Conservation (phyloP, 2,113 vertebrate species). For the Anoplopoma fimbria region DNA sequence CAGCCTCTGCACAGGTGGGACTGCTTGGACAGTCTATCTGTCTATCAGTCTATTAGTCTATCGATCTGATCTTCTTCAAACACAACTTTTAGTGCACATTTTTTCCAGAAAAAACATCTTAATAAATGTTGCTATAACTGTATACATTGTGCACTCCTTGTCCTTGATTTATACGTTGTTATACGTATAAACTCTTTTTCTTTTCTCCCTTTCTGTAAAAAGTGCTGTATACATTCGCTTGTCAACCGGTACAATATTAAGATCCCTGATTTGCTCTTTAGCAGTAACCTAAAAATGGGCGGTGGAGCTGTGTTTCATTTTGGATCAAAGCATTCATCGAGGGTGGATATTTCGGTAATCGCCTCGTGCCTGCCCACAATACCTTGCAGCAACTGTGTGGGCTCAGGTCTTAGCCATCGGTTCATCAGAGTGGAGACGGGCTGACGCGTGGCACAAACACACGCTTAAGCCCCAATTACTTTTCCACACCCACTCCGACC, state of each 20-base stretch:
- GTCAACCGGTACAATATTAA: neutral
- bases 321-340: conserved; percentile 78
- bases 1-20: conserved; percentile 22
- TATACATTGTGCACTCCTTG: neutral
- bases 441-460: conserved; percentile 75
- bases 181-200: neutral
- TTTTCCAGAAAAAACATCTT: neutral
- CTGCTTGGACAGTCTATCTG: neutral
- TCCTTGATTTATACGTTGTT: neutral
- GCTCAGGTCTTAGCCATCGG: conserved; percentile 70
- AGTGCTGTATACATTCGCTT: neutral
- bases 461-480: conserved; percentile 75
- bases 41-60: neutral
- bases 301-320: conserved; percentile 68
- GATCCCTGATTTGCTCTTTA: neutral
- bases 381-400: conserved; percentile 77
- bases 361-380: conserved; percentile 72
- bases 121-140: neutral
- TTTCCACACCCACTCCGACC: conserved; percentile 44
- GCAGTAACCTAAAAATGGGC: conserved; percentile 58
- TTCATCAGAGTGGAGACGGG: conserved; percentile 72
- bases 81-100: neutral
- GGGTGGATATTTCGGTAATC: conserved; percentile 78
- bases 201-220: neutral
- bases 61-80: neutral